Evolutionary conservation across 1,140 invertebrate species (phyloP).

Genomic region (Chrysoperla carnea): DNA sequence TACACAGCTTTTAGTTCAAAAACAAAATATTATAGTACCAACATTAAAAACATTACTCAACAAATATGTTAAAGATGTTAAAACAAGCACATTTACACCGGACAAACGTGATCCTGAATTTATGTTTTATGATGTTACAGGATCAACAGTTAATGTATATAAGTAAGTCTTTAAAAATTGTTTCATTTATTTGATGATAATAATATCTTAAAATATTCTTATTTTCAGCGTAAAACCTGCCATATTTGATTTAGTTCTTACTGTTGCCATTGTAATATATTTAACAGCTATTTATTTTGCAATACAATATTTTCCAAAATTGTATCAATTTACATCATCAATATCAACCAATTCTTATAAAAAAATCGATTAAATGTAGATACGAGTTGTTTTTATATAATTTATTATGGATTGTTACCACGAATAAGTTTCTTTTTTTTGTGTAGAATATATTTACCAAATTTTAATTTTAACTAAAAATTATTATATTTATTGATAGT

Average conservation of each 20-base stretch:
- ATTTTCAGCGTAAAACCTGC: conserved; percentile 84
- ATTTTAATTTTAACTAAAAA: too few species aligned
- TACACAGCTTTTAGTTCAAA: conserved; percentile 49
- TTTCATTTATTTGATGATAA: neutral
- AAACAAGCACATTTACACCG: conserved; percentile 43
- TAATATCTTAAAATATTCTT: conserved; percentile 9
- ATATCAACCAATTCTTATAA: too few species aligned
- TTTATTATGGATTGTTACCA: too few species aligned
- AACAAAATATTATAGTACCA: conserved; percentile 41
- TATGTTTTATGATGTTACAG: conserved; percentile 71
- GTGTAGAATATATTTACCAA: too few species aligned
- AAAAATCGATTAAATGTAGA: too few species aligned
- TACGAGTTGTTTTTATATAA: too few species aligned
- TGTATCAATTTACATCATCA: conserved; percentile 21
- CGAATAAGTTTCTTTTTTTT: too few species aligned
- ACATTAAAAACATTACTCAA: conserved; percentile 54
- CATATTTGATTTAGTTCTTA: conserved; percentile 90
- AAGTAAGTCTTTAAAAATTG: conserved; percentile 36
- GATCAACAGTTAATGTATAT: conserved; percentile 69
- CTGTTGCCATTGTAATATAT: conserved; percentile 68
- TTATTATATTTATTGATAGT: too few species aligned
- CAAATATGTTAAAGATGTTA: conserved; percentile 60
- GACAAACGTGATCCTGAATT: conserved; percentile 86
- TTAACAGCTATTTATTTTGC: conserved; percentile 64
- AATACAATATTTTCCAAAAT: conserved; percentile 50